A percentile compares a stretch with the other conserved stretches of the same genome.
Evolutionary conservation across 2,797 vertebrate species (phyloP).

Genomic region (Lagodon rhomboides): DNA sequence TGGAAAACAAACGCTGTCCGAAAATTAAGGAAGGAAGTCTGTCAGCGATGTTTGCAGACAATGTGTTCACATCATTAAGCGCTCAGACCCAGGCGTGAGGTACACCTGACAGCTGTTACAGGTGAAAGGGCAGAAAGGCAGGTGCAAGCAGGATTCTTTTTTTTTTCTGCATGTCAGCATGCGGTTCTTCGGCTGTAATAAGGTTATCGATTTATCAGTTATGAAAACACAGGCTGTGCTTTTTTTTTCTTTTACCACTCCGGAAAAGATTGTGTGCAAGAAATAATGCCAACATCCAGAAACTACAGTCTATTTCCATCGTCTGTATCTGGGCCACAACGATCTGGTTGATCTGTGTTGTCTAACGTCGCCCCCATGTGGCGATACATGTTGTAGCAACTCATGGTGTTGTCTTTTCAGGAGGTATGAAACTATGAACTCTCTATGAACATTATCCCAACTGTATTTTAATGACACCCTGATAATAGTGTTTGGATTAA

Average conservation of each 20-base stretch:
- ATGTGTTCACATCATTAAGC: slow-evolving; percentile 7
- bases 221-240: background rate
- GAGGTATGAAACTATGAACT: background rate
- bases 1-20: slow-evolving; percentile 7
- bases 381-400: slow-evolving; percentile 1
- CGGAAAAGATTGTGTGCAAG: slow-evolving; percentile 2
- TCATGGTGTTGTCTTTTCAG: no score
- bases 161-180: background rate
- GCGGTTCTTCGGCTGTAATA: background rate
- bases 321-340: slow-evolving; percentile 12
- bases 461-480: background rate
- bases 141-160: background rate
- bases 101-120: background rate
- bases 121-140: background rate
- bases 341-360: slow-evolving; percentile 9
- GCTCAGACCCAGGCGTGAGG: slow-evolving; percentile 3
- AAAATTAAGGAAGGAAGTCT: slow-evolving; percentile 6
- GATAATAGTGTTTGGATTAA: background rate
- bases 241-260: background rate
- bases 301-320: slow-evolving; percentile 3
- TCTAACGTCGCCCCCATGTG: slow-evolving; percentile 59
- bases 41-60: background rate
- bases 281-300: slow-evolving; percentile 9
- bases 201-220: background rate
- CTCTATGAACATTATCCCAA: background rate